Base-by-base conservation (phyloP, 2,797 vertebrate species). In the Neosilurus hyrtlii region DNA sequence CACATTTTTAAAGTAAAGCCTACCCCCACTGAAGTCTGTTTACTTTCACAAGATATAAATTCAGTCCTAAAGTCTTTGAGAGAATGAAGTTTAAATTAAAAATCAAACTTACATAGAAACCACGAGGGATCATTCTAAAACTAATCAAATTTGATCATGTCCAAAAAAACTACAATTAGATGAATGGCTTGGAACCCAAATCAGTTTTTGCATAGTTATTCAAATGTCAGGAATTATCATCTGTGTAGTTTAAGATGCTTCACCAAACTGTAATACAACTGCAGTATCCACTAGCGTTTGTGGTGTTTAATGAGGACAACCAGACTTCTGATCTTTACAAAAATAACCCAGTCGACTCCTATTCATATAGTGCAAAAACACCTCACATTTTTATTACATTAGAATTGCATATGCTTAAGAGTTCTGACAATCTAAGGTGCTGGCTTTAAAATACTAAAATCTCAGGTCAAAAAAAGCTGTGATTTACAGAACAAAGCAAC, bases 331-430 rank as follows among this genome's bases (percentile, higher is more conserved):
- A 82, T 73, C 83, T 79, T 77, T 43, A 20, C 20, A 76, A 68
- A n/a, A 79, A 59, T 62, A 84, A 87, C 68, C 76, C 66, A 66
- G 77, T 61, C 80, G 30, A 83, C 57, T 76, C 35, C 51, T 61
- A 65, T 59, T 83, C 74, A 87, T 82, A 93, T 95, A 95, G 94
- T 95, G 94, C 94, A 95, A 95, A 92, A 89, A 90, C 80, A 92
- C 91, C 81, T 72, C 56, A 71, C 76, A 76, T 82, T 91, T 86
- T 88, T 89, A 91, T 87, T 89, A 75, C 67, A 63, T 83, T 91
- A 87, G 87, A 91, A 89, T 92, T 91, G 89, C 89, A 91, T 88
- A 92, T 88, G 88, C 89, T 90, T 87, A 89, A 89, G 85, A 88
- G 87, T 89, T 91, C 88, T 90, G 90, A 87, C 89, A 82, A 88